Evolutionary conservation across 1,140 invertebrate species (phyloP).

Genomic region (Heliothis virescens): DNA sequence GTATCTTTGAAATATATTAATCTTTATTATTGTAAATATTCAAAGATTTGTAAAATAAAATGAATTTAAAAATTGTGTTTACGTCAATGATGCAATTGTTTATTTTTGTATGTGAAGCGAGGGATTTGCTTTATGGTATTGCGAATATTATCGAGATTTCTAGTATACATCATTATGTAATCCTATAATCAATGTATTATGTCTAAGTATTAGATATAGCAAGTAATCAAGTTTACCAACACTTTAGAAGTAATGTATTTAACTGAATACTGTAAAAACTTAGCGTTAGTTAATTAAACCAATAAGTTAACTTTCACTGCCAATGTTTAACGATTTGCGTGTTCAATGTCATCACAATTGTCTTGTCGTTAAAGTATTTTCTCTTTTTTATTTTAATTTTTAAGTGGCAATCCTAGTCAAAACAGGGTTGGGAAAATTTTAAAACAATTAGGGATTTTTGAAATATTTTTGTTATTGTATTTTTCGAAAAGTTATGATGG

Average conservation of each 20-base stretch:
- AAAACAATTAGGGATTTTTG: conserved; percentile 40
- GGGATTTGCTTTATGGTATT: not conserved
- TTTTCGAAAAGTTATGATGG: not conserved
- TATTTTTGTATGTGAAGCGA: conserved; percentile 17
- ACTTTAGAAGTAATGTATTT: conserved; percentile 51
- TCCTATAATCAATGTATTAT: conserved; percentile 47
- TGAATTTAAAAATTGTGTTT: conserved; percentile 53
- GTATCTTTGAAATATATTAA: conserved; percentile 52
- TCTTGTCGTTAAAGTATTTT: conserved; percentile 51
- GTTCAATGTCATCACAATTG: conserved; percentile 53
- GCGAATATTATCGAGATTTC: conserved; percentile 22
- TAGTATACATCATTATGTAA: conserved; percentile 31
- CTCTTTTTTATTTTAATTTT: conserved; percentile 60
- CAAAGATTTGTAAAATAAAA: conserved; percentile 61
- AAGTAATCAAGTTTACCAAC: conserved; percentile 49
- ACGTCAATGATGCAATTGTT: conserved; percentile 29
- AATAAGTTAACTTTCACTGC: conserved; percentile 73
- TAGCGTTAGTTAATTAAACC: conserved; percentile 18
- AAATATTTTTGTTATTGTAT: conserved; percentile 38
- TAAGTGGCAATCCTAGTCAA: conserved; percentile 84
- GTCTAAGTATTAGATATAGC: conserved; percentile 49
- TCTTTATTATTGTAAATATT: conserved; percentile 66
- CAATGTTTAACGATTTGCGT: conserved; percentile 66
- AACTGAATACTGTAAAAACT: conserved; percentile 50
- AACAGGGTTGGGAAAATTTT: conserved; percentile 78